Evolutionary conservation across 2,797 vertebrate genomes (phyloP), one percentile per base, ranked within the genome.

Genomic region (Semaprochilodus insignis): DNA sequence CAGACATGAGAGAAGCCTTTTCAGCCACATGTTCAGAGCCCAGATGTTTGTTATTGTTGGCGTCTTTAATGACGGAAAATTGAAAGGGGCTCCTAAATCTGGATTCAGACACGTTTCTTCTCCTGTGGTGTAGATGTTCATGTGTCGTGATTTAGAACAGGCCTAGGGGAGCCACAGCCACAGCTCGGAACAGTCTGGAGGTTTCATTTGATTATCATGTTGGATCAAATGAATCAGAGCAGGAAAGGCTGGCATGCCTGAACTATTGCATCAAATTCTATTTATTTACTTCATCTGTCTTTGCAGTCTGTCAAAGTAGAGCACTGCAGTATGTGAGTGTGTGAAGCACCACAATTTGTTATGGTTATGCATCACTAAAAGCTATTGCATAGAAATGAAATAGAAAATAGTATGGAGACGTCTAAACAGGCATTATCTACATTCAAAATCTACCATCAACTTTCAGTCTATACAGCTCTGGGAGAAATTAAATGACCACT

Each of bases 201-300:
- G 11, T 69, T 69, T 36, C 65, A 44, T 67, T 44, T 14, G 34
- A 69, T 69, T 69, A 69, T 69, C 66, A n/a, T 31, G 36, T 11
- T 4, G 34, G 40, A 69, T 44, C 19, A n/a, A 44, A 36, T 44
- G 34, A 69, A 69, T 69, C 36, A 2, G 21, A 60, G n/a, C 57
- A 60, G 57, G 19, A 60, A n/a, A 10, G 6, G 11, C 17, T 16
- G 0, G 17, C 55, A 7, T 5, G 8, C 57, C 21, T 60, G 34
- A 40, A n/a, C 10, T 44, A 44, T 44, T 44, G 36, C 8, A 16
- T 6, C 1, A 34, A 17, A 36, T 21, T 15, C 16, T 44, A 6
- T 67, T 69, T 69, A 44, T 44, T 44, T 40, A 69, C 19, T 69
- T 44, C 17, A 44, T 44, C 34, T 13, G 36, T 57, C 44, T 48